A percentile compares a stretch with the other conserved stretches of the same genome.
phyloP scores from a whole-genome alignment of 1,140 invertebrate species.

The Drosophila subpulchrella region DNA sequence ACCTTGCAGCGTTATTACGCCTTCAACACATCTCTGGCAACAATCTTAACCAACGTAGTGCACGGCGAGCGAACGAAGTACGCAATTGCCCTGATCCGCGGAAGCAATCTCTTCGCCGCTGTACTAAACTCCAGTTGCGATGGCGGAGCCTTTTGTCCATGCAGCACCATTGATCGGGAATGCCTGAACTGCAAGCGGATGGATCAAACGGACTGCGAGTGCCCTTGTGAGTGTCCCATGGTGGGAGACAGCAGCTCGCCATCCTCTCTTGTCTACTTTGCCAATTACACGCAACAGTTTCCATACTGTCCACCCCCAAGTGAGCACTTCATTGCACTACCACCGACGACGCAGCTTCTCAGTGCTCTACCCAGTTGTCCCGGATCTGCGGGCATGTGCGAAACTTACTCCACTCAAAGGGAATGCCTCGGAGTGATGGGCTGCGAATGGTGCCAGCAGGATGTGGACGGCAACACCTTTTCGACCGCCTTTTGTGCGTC shows the following conservation, averaged over 20 bases:
- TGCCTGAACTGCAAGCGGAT: constrained; percentile 97
- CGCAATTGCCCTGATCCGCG: constrained; percentile 91
- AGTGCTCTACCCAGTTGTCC: constrained; percentile 85
- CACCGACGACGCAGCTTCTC: constrained; percentile 53
- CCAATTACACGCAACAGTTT: constrained; percentile 76
- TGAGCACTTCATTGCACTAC: constrained; percentile 73
- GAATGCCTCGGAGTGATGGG: constrained; percentile 93
- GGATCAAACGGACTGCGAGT: constrained; percentile 97
- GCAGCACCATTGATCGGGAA: constrained; percentile 94
- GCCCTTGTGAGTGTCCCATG: constrained; percentile 96
- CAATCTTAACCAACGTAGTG: constrained; percentile 92
- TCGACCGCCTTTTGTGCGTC: constrained; percentile 91
- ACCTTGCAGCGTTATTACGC: constrained; percentile 92
- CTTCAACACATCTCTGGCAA: constrained; percentile 92
- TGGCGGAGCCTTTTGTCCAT: constrained; percentile 94
- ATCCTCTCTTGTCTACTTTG: constrained; percentile 49
- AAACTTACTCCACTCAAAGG: constrained; percentile 89
- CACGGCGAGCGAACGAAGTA: constrained; percentile 96
- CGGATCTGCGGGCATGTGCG: constrained; percentile 89
- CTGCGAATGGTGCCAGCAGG: constrained; percentile 96
- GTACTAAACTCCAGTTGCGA: constrained; percentile 92
- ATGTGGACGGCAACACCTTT: constrained; percentile 90
- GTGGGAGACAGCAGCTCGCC: constrained; percentile 76
- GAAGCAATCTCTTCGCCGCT: constrained; percentile 95
- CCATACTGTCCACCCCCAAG: constrained; percentile 77